Percentiles rank a stretch among this genome's conserved stretches.
phyloP scores from a whole-genome alignment of 1,140 invertebrate genomes.

The Drosophila pallidifrons region DNA sequence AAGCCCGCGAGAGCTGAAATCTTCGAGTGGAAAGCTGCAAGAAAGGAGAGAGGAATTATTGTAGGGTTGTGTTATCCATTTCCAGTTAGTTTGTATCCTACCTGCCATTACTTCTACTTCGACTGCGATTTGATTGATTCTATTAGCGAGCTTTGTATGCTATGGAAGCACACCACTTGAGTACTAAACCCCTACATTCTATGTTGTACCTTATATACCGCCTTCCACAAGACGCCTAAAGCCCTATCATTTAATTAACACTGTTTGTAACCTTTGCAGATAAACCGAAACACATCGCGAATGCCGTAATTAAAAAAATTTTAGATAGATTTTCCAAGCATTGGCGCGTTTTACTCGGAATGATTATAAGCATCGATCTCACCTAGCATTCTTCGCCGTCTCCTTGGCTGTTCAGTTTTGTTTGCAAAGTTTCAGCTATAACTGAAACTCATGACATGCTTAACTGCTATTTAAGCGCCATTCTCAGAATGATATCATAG shows the following conservation, averaged over 20 bases:
- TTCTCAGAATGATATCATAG: constrained; percentile 5
- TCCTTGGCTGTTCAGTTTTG: not conserved
- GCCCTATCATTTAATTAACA: constrained; percentile 66
- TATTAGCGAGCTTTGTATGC: constrained; percentile 33
- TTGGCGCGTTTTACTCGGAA: not conserved
- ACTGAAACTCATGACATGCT: not conserved
- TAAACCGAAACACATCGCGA: constrained; percentile 53
- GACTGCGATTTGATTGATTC: constrained; percentile 4
- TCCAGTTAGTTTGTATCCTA: constrained; percentile 12
- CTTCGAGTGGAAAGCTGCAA: constrained; percentile 46
- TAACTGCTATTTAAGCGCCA: constrained; percentile 19
- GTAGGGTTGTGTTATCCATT: constrained; percentile 14
- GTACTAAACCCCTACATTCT: constrained; percentile 30
- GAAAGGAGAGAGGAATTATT: not conserved
- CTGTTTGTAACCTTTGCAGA: constrained; percentile 59
- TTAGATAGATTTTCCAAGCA: constrained; percentile 13
- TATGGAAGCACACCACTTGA: constrained; percentile 25
- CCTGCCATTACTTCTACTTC: constrained; percentile 32
- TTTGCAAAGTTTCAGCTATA: constrained; percentile 1
- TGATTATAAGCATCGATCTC: constrained; percentile 38
- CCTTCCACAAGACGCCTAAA: constrained; percentile 27
- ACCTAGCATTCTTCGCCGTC: constrained; percentile 25
- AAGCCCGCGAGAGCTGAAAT: constrained; percentile 31
- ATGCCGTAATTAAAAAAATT: constrained; percentile 69
- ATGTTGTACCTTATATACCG: constrained; percentile 44